Evolutionary conservation across 2,888 invertebrate genomes (phyloP), one percentile per base, ranked within the genome.

Genomic region (Notodonta dromedarius): DNA sequence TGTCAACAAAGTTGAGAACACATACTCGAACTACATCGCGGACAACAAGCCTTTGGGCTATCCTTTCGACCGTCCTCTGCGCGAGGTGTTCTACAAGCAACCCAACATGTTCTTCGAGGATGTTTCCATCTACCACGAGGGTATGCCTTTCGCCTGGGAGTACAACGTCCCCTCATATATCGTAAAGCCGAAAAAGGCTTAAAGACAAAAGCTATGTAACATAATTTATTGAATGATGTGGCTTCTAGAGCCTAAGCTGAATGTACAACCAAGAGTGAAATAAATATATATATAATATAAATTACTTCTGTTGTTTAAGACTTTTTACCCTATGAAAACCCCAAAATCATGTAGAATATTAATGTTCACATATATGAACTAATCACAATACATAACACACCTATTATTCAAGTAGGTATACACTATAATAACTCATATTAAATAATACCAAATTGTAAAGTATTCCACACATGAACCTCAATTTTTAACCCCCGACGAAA

Each of bases 31-130:
- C 16, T 82, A 78, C 75, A 68, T 92, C 51, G 72, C 86, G 50
- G 95, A 95, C 75, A 91, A 89, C 74, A 93, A 93, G 66, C 90
- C 95, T 39, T 84, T 94, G 73, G 94, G 94, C 59, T 95, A 89
- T 85, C 95, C 95, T 32, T 89, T 95, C 62, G 95, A 95, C 82
- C 91, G 95, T 61, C 94, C 94, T 24, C 84, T 93, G 64, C 69
- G 80, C 48, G 87, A 87, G 56, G 85, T 80, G 73, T 88, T 86
- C 87, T 90, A 94, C 86, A 80, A 87, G 54, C 91, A 94, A 62
- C 94, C 95, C 52, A 95, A 96, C 86, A 94, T 95, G 91, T 94
- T 84, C 91, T 93, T 94, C 82, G 90, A 94, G 85, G 94, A 95
- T 76, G 94, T 95, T 12, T 68, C 78, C 54, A 90, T 95, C 74